Percentiles rank a stretch among this genome's conserved stretches.
These are phyloP conservation scores for Heliangelus exortis DNA, from an alignment of 2,797 vertebrate genomes.

Conservation along the genomic window DNA sequence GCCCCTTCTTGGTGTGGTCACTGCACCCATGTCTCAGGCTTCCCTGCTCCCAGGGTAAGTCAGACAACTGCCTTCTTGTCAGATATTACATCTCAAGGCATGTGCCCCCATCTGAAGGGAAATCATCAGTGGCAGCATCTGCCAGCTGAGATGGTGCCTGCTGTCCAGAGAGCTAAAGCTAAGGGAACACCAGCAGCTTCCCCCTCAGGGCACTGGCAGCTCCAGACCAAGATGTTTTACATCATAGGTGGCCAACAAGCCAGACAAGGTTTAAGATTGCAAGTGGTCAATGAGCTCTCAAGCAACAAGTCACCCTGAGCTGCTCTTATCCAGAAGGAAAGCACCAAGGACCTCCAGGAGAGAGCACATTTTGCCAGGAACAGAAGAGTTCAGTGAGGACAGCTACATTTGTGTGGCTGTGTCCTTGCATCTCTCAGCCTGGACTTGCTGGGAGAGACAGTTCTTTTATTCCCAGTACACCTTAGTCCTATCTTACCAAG, in stretches of 20 bases:
- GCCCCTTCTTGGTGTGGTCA: neutral
- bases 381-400: neutral
- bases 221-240: neutral
- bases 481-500: neutral
- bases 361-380: neutral
- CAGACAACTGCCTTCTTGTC: neutral
- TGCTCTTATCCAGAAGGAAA: neutral
- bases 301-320: neutral
- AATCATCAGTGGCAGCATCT: neutral
- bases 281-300: neutral
- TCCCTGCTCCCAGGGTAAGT: neutral
- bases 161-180: neutral
- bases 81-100: neutral
- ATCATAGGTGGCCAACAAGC: fast-evolving
- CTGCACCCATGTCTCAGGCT: neutral
- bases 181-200: neutral
- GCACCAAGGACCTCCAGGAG: neutral
- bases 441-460: neutral
- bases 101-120: neutral
- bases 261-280: neutral
- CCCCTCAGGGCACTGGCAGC: neutral
- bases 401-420: neutral
- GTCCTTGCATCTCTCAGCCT: neutral
- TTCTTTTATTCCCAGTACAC: neutral
- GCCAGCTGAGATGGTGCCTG: neutral